These are phyloP conservation scores for Harmothoe impar DNA, from an alignment of 2,888 invertebrate genomes.

Conservation along the genomic window DNA sequence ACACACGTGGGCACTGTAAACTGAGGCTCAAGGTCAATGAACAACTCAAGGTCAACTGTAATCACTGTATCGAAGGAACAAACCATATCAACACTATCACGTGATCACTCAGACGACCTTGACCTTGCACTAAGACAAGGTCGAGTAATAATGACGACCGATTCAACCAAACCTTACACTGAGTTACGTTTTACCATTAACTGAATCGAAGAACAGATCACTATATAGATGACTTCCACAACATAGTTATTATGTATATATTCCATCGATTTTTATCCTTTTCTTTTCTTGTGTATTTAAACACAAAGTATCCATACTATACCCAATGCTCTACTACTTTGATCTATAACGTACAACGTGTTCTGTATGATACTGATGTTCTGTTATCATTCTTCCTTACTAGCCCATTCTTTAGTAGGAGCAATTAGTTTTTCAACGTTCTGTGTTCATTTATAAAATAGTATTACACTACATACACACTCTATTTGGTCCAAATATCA, in stretches of 20 bases:
- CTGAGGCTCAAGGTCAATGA: slow-evolving; percentile 24
- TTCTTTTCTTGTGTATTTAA: neutral
- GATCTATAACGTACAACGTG: slow-evolving; percentile 20
- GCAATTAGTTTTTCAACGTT: neutral
- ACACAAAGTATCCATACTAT: slow-evolving; percentile 52
- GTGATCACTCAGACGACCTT: slow-evolving; percentile 43
- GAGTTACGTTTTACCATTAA: slow-evolving; percentile 43
- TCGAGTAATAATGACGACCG: slow-evolving; percentile 22
- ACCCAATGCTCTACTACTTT: slow-evolving; percentile 30
- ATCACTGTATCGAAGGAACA: slow-evolving; percentile 44
- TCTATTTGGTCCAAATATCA: slow-evolving; percentile 48
- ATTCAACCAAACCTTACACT: slow-evolving; percentile 33
- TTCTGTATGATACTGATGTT: neutral
- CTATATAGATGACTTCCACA: slow-evolving; percentile 55
- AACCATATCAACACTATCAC: slow-evolving; percentile 51
- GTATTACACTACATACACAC: neutral
- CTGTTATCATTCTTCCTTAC: neutral
- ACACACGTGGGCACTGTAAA: slow-evolving; percentile 36
- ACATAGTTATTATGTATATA: slow-evolving; percentile 48
- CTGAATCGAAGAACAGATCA: slow-evolving; percentile 22
- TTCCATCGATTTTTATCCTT: neutral
- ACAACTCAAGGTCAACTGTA: slow-evolving; percentile 41
- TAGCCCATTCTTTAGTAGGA: neutral
- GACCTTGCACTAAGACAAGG: slow-evolving; percentile 14
- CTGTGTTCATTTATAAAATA: neutral